Evolutionary conservation across 2,888 invertebrate genomes (phyloP).

Genomic region (Thymelicus lineola): DNA sequence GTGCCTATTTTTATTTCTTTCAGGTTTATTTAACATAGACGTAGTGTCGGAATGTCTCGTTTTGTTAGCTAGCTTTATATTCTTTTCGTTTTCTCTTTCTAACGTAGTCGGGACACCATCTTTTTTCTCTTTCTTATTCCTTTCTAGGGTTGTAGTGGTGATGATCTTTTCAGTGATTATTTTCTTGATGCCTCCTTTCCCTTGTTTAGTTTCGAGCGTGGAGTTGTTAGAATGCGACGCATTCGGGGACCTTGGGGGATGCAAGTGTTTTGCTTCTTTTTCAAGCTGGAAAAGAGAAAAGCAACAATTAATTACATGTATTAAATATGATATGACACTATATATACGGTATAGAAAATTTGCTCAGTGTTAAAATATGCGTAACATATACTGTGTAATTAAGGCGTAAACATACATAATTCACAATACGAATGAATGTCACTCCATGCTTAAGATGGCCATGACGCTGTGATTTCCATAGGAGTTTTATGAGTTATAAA

Average conservation of each 20-base stretch:
- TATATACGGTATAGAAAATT: neutral
- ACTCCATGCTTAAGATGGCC: conserved; percentile 1
- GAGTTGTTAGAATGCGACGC: conserved; percentile 79
- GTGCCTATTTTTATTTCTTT: conserved; percentile 69
- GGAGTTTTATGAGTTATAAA: conserved; percentile 22
- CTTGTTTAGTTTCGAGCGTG: conserved; percentile 77
- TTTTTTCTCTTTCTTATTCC: conserved; percentile 78
- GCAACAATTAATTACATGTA: neutral
- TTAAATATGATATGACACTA: neutral
- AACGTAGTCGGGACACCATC: conserved; percentile 67
- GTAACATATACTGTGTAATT: neutral
- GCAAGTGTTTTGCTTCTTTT: conserved; percentile 76
- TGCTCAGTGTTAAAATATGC: neutral
- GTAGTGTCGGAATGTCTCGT: conserved; percentile 68
- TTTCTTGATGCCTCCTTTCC: conserved; percentile 78
- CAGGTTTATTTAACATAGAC: conserved; percentile 66
- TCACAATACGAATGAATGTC: conserved; percentile 16
- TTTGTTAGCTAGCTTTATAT: conserved; percentile 71
- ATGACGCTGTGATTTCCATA: neutral
- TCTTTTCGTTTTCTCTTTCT: conserved; percentile 81
- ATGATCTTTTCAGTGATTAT: conserved; percentile 80
- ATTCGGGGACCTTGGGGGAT: conserved; percentile 77
- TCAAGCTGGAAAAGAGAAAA: conserved; percentile 70
- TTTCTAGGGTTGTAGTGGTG: conserved; percentile 74
- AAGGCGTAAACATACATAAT: conserved; percentile 17